phyloP scores from a whole-genome alignment of 2,113 vertebrate genomes.

The Arizona elegans region DNA sequence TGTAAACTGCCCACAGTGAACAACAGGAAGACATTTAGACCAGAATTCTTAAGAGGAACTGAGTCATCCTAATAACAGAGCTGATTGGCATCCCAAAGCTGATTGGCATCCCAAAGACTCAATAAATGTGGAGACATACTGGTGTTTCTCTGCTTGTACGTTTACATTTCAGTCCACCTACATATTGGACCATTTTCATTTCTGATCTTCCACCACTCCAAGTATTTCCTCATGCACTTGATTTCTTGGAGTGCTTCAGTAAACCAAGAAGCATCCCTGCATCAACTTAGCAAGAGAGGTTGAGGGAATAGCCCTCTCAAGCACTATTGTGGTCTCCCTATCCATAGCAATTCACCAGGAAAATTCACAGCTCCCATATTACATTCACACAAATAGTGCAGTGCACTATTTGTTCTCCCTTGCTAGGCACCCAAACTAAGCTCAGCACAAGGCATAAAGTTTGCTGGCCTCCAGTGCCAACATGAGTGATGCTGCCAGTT shows the following conservation, averaged over 20 bases:
- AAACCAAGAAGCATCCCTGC: background rate
- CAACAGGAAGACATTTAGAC: background rate
- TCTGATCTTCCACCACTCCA: background rate
- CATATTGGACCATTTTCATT: background rate
- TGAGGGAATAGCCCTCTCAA: background rate
- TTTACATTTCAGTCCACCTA: background rate
- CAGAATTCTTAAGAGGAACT: background rate
- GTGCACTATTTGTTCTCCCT: background rate
- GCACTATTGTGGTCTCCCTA: background rate
- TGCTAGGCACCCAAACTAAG: background rate
- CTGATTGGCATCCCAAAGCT: background rate
- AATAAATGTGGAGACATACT: background rate
- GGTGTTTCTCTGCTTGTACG: background rate
- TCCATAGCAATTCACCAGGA: background rate
- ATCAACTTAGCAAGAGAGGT: background rate
- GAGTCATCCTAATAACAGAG: background rate
- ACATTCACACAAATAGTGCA: background rate
- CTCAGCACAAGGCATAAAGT: background rate
- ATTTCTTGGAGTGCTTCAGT: background rate
- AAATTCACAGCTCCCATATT: background rate
- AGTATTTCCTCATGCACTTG: background rate
- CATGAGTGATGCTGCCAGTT: background rate
- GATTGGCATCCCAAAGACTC: background rate
- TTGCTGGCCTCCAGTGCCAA: background rate
- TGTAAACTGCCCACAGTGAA: background rate